A percentile compares a stretch with the other conserved stretches of the same genome.
Evolutionary conservation across 1,140 invertebrate genomes (phyloP).

Genomic region (Triops longicaudatus): DNA sequence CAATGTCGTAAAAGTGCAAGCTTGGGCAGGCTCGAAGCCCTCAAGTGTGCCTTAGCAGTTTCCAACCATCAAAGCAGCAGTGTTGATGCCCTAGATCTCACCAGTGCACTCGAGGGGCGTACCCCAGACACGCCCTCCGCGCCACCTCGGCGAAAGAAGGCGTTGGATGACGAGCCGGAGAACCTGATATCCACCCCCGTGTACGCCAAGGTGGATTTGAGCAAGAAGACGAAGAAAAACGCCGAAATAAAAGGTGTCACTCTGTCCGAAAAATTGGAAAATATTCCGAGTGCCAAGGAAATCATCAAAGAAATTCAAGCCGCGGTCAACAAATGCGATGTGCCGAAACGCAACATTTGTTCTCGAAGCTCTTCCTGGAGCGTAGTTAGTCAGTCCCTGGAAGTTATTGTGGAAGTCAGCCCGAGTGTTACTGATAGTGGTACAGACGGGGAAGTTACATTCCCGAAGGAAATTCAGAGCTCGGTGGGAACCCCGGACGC

Average conservation of each 20-base stretch:
- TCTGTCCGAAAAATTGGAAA: not conserved
- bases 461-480: not conserved
- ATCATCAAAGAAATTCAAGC: slow-evolving; percentile 10
- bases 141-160: slow-evolving; percentile 26
- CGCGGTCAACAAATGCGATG: not conserved
- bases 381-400: not conserved
- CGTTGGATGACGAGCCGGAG: slow-evolving; percentile 16
- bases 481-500: not conserved
- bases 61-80: not conserved
- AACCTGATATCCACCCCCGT: slow-evolving; percentile 4
- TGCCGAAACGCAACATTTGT: not conserved
- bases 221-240: slow-evolving; percentile 24
- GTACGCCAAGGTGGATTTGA: slow-evolving; percentile 27
- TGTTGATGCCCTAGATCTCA: not conserved
- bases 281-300: not conserved
- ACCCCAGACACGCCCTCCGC: slow-evolving; percentile 16
- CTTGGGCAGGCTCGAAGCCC: slow-evolving; percentile 21
- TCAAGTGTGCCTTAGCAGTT: slow-evolving; percentile 16
- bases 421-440: not conserved
- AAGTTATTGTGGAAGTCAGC: slow-evolving; percentile 24
- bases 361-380: slow-evolving; percentile 13
- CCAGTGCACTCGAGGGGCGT: not conserved
- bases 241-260: not conserved
- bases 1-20: slow-evolving; percentile 20
- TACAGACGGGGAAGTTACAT: not conserved